These are phyloP conservation scores for Natrix natrix DNA, from an alignment of 2,797 vertebrate genomes.

Conservation along the genomic window DNA sequence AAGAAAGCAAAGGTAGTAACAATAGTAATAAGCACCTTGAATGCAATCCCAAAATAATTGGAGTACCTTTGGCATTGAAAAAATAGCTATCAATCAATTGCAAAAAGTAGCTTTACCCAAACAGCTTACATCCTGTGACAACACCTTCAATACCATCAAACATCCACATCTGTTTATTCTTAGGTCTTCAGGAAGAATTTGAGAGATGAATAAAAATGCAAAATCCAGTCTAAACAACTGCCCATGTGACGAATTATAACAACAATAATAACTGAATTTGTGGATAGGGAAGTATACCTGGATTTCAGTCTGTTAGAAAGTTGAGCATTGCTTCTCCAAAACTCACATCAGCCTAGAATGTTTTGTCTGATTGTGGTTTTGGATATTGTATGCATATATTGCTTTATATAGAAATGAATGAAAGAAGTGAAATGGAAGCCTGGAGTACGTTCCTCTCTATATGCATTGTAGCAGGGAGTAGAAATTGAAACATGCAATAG, in stretches of 20 bases:
- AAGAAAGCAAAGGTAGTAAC: not conserved
- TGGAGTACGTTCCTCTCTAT: not conserved
- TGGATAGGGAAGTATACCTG: not conserved
- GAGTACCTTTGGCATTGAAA: not conserved
- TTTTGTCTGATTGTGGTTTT: not conserved
- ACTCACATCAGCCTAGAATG: not conserved
- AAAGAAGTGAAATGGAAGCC: not conserved
- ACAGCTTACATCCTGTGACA: not conserved
- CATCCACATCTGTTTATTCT: not conserved
- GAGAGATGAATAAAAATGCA: not conserved
- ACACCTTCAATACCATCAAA: not conserved
- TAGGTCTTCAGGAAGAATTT: not conserved
- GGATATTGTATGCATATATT: not conserved
- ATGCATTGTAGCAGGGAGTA: not conserved
- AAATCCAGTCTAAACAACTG: not conserved
- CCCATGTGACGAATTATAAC: not conserved
- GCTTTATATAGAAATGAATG: not conserved
- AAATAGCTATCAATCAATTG: not conserved
- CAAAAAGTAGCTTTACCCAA: not conserved
- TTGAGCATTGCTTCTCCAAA: not conserved
- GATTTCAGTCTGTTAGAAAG: conserved; percentile 16
- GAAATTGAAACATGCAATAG: not conserved
- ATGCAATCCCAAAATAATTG: not conserved
- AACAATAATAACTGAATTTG: not conserved
- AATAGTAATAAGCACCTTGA: not conserved